These are phyloP conservation scores for Apistogramma diplotaenia DNA, from an alignment of 2,113 vertebrate species.

Conservation along the genomic window DNA sequence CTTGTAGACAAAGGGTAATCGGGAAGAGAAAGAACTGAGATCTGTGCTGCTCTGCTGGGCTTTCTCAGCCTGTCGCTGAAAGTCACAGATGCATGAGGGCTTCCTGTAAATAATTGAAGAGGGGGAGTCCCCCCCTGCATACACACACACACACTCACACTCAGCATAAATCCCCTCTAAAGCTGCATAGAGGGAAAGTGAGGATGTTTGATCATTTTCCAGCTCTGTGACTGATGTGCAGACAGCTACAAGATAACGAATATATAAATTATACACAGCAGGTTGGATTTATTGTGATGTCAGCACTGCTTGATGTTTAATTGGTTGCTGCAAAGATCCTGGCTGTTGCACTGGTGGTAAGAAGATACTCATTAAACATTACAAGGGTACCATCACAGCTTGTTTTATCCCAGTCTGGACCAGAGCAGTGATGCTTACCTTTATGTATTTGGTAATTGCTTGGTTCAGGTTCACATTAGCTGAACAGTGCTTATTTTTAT, in stretches of 20 bases:
- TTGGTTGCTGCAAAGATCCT: slow-evolving; percentile 21
- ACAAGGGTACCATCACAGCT: not conserved
- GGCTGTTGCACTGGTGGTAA: not conserved
- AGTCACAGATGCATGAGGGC: slow-evolving; percentile 62
- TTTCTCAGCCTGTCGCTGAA: slow-evolving; percentile 56
- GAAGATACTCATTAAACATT: slow-evolving; percentile 38
- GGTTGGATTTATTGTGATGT: slow-evolving; percentile 27
- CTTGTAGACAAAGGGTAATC: slow-evolving; percentile 1
- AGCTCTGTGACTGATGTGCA: slow-evolving; percentile 31
- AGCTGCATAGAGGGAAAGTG: slow-evolving; percentile 30
- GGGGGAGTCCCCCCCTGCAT: slow-evolving; percentile 57
- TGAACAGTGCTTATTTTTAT: not conserved
- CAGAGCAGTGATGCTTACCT: not conserved
- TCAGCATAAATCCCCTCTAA: slow-evolving; percentile 44
- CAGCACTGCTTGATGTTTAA: slow-evolving; percentile 26
- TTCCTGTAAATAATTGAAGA: slow-evolving; percentile 70
- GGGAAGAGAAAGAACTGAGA: slow-evolving; percentile 36
- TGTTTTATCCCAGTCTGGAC: not conserved
- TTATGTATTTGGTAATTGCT: not conserved
- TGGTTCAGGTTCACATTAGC: not conserved
- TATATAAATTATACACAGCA: slow-evolving; percentile 27
- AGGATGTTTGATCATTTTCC: slow-evolving; percentile 48
- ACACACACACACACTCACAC: slow-evolving; percentile 8
- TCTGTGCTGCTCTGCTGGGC: slow-evolving; percentile 54
- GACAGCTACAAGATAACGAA: slow-evolving; percentile 32